phyloP scores from a whole-genome alignment of 2,888 invertebrate genomes.

The Nemurella pictetii region DNA sequence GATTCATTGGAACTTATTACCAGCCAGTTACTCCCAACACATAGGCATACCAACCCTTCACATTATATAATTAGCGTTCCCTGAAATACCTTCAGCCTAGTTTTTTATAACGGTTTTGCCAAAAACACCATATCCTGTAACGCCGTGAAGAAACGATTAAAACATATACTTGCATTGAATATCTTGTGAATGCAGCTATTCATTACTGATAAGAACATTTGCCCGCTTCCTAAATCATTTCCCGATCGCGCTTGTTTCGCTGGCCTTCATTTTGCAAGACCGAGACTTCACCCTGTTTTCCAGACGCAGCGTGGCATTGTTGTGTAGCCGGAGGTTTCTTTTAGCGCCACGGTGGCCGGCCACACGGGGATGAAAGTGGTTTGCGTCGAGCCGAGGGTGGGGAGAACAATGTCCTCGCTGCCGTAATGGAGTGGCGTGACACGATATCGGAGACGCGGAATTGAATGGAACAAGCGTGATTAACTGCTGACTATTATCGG shows the following conservation, averaged over 20 bases:
- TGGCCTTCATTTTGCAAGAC: not conserved
- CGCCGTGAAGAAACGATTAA: no score
- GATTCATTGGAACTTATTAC: no score
- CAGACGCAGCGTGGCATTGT: not conserved
- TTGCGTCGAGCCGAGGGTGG: not conserved
- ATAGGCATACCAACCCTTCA: no score
- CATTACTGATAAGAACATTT: not conserved
- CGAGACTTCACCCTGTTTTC: not conserved
- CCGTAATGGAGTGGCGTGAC: not conserved
- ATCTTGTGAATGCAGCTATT: no score
- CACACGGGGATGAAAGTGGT: not conserved
- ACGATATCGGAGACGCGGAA: not conserved
- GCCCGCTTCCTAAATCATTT: not conserved
- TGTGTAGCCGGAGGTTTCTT: not conserved
- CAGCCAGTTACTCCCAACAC: no score
- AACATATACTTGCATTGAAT: no score
- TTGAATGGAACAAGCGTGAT: slow-evolving; percentile 18
- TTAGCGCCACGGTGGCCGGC: not conserved
- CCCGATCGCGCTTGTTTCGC: not conserved
- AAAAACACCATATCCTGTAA: no score
- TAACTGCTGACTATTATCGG: slow-evolving; percentile 21
- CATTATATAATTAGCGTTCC: no score
- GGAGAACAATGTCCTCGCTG: not conserved
- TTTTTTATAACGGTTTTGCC: no score
- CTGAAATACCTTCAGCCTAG: no score